Conservation (phyloP, 2,888 invertebrate genomes). For the Thysanoteuthis rhombus region DNA sequence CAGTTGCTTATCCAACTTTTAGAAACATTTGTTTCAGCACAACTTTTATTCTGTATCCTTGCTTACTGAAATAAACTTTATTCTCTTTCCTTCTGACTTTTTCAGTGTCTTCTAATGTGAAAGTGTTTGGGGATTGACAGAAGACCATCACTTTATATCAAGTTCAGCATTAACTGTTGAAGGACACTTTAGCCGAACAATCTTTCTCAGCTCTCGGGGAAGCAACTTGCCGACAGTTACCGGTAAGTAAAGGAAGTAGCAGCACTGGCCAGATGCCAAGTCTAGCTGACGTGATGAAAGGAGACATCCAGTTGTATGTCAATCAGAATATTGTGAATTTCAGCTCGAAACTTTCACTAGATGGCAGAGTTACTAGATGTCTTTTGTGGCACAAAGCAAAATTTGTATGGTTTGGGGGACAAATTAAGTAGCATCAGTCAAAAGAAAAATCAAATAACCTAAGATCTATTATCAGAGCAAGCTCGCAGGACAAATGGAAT, state of each 20-base stretch:
- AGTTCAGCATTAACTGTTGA: background rate
- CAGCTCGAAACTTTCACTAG: background rate
- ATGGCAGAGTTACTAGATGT: background rate
- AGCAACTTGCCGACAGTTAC: background rate
- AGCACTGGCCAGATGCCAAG: background rate
- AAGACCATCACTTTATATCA: background rate
- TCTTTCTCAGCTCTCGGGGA: background rate
- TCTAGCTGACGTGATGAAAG: background rate
- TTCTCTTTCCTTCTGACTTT: background rate
- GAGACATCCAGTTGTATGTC: background rate
- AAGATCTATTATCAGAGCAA: too few species aligned
- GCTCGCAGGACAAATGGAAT: too few species aligned
- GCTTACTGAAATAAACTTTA: background rate
- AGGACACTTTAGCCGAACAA: background rate
- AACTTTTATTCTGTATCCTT: background rate
- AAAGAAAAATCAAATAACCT: too few species aligned
- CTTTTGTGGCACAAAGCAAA: too few species aligned
- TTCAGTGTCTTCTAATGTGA: background rate
- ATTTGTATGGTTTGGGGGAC: too few species aligned
- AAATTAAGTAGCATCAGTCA: too few species aligned
- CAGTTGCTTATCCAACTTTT: too few species aligned
- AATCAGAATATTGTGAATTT: background rate
- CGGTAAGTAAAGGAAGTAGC: background rate
- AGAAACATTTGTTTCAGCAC: background rate
- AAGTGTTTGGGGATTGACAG: background rate